Base-by-base conservation (phyloP, 2,797 vertebrate genomes). In the Xenops minutus region DNA sequence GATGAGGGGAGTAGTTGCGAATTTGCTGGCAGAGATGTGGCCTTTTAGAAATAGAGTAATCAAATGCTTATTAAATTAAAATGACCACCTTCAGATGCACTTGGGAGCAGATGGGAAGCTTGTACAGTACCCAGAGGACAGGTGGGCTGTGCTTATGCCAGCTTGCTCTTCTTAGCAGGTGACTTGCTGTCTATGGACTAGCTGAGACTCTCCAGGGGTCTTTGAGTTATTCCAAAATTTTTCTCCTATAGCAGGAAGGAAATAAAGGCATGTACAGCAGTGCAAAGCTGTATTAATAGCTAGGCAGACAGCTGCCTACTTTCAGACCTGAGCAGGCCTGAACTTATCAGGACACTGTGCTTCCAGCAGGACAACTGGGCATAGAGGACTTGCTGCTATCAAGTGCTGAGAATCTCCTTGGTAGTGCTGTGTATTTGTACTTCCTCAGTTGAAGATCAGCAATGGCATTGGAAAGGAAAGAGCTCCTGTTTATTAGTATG, bases 51-150 rank as follows among this genome's bases (percentile, higher is more conserved):
- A 14, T 81, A 49, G 55, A 84, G 49, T 80, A 74, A 89, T 91
- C 44, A 75, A 62, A 89, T 41, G 58, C 29, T 78, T 78, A 59
- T 75, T 85, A 80, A 56, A 77, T 92, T 64, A 69, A 91, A 95
- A 64, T 44, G 10, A 58, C 81, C 92, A 94, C 93, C 95, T 96
- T 97, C 82, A 95, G 76, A 92, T 94, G 95, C 89, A 92, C 92
- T 96, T 96, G 95, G 87, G 89, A 96, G 92, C 95, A 96, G 95
- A 93, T 94, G 91, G 95, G 91, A 89, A 89, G 54, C 85, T 78
- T 59, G 85, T 91, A 87, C 51, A 46, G 92, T 93, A 95, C 95
- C 81, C 85, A 52, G 73, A 94, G 92, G 85, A 95, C 92, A 96
- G 91, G 95, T 94, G 95, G 93, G 87, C 69, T 89, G 54, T 88